Evolutionary conservation across 2,888 invertebrate genomes (phyloP), one percentile per base, ranked within the genome.

Genomic region (Dryocosmus kuriphilus): DNA sequence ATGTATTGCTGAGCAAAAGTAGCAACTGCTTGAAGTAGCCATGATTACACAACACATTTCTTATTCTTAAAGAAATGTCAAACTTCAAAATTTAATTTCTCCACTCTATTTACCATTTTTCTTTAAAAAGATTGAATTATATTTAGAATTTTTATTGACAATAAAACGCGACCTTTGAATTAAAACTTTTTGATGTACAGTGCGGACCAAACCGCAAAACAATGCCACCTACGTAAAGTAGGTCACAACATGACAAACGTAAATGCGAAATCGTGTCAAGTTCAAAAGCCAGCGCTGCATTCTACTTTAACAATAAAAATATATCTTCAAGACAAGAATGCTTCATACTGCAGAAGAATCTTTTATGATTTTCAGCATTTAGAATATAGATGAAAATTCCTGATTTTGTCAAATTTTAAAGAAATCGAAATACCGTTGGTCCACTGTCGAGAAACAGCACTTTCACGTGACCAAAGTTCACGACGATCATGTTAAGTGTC

Each of bases 261-360:
- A 71, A 71, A 67, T 67, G 19, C 41, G 27, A 67, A 67, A 71
- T 71, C 30, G 71, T 71, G 71, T 71, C 71, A 71, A 71, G 71
- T 71, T 71, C 71, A 32, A 32, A 46, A 8, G 67, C 41, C 19
- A 46, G 19, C 27, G 8, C 24, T 27, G 30, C 30, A n/a, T 71
- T 71, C 30, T 71, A 9, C 51, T 51, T 46, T 57, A 57, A 22
- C 11, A 57, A 51, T 71, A 71, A 71, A 71, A 51, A 71, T 71
- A 30, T 7, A 32, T 71, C 51, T 30, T 46, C 24, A 57, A 46
- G 30, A 11, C 27, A 71, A 30, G 24, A 46, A 19, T 27, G n/a
- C n/a, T 51, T 51, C n/a, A n/a, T n/a, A n/a, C n/a, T 51, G 1
- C n/a, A n/a, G 3, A 51, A n/a, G 9, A n/a, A n/a, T 2, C 16